phyloP scores from a whole-genome alignment of 1,140 invertebrate genomes.

The Bemisia tabaci region DNA sequence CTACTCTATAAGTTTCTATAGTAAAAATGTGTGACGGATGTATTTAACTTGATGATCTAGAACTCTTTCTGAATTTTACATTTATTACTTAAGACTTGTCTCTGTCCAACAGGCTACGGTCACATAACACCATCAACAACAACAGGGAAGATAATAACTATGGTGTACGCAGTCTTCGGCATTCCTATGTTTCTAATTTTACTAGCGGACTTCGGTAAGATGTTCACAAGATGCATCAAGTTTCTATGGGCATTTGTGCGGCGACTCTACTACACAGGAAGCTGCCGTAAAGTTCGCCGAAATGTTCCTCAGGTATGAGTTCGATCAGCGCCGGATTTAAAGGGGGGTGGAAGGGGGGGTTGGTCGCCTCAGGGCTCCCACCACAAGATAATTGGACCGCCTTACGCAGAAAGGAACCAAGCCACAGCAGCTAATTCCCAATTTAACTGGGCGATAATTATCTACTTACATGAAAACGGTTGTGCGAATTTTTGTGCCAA shows the following conservation, averaged over 20 bases:
- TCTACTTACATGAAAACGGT: too few relatives aligned
- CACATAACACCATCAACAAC: conserved; percentile 79
- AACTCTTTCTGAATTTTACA: not conserved
- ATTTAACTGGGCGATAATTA: too few relatives aligned
- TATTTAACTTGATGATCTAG: not conserved
- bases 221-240: conserved; percentile 82
- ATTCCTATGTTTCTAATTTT: conserved; percentile 87
- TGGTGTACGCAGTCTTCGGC: conserved; percentile 86
- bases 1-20: too few relatives aligned
- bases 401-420: too few relatives aligned
- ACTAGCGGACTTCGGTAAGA: conserved; percentile 81
- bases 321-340: too few relatives aligned
- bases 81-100: not conserved
- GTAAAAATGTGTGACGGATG: too few relatives aligned
- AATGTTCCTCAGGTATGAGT: conserved; percentile 60
- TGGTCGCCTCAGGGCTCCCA: too few relatives aligned
- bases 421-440: too few relatives aligned
- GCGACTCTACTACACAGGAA: conserved; percentile 71
- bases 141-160: conserved; percentile 70
- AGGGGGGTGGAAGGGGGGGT: too few relatives aligned
- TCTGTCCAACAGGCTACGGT: conserved; percentile 62
- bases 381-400: too few relatives aligned
- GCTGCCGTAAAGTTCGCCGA: conserved; percentile 58
- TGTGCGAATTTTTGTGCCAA: too few relatives aligned
- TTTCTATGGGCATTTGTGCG: conserved; percentile 84